These are phyloP conservation scores for Osmerus mordax DNA, from an alignment of 2,113 vertebrate species.

Conservation along the genomic window DNA sequence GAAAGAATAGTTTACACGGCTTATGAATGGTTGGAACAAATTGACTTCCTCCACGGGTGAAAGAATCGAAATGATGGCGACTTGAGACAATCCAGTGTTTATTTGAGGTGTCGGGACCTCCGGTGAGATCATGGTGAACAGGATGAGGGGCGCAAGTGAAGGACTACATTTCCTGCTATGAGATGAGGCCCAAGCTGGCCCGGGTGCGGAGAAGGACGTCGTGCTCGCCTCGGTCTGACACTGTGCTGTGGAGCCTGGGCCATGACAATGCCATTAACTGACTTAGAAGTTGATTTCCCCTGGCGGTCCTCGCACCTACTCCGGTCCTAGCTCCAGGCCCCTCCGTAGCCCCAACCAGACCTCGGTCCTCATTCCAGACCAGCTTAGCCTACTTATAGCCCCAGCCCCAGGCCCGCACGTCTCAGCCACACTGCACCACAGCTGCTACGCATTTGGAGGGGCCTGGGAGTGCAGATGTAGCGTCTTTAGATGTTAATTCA, in stretches of 20 bases:
- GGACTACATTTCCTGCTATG: conserved; percentile 9
- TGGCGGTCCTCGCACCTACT: not conserved
- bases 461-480: conserved; percentile 35
- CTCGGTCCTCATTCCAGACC: not conserved
- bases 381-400: not conserved
- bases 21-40: conserved; percentile 24
- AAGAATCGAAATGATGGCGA: conserved; percentile 1
- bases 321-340: too few species aligned
- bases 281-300: not conserved
- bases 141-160: conserved; percentile 14
- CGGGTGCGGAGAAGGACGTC: conserved; percentile 62
- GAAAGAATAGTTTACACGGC: conserved; percentile 18
- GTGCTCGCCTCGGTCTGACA: conserved; percentile 57
- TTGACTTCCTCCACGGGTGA: conserved; percentile 20
- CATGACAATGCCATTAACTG: not conserved
- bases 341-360: too few species aligned
- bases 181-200: not conserved
- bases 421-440: conserved; percentile 60
- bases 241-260: conserved; percentile 11
- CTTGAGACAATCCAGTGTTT: conserved; percentile 29
- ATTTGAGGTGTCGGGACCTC: conserved; percentile 3
- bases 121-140: not conserved
- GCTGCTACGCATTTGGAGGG: conserved; percentile 63
- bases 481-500: conserved; percentile 51
- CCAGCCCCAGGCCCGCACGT: conserved; percentile 1